A percentile compares a stretch with the other conserved stretches of the same genome.
These are phyloP conservation scores for Aplysina aerophoba DNA, from an alignment of 37 sponge, comb jelly and placozoan genomes.

Conservation along the genomic window DNA sequence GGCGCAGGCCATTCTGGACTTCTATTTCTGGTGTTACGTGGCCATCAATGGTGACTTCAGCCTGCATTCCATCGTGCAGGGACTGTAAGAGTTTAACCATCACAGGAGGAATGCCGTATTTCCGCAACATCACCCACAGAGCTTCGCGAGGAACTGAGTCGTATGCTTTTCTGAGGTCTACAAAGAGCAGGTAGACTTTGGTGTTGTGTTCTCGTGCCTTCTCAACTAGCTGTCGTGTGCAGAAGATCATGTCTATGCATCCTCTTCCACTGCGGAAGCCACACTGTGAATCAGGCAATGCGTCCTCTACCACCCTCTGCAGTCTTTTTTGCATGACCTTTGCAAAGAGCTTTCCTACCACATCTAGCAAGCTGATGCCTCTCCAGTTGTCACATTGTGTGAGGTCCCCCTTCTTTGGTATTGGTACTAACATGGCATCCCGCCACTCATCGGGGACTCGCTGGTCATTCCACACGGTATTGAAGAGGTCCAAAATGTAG, in stretches of 20 bases:
- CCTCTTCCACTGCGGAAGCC: slow-evolving; percentile 29
- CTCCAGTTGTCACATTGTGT: slow-evolving; percentile 50
- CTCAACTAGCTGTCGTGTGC: slow-evolving; percentile 25
- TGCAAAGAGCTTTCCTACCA: slow-evolving; percentile 46
- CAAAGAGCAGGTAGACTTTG: too few relatives aligned
- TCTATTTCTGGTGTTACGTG: slow-evolving; percentile 12
- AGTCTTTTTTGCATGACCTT: slow-evolving; percentile 37
- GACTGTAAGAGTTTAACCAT: slow-evolving; percentile 36
- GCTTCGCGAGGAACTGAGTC: slow-evolving; percentile 35
- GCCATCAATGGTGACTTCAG: slow-evolving; percentile 29
- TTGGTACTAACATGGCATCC: slow-evolving; percentile 43
- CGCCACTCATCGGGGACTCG: slow-evolving; percentile 40
- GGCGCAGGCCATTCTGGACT: slow-evolving; percentile 53
- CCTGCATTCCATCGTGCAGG: slow-evolving; percentile 63
- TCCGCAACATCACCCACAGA: slow-evolving; percentile 38
- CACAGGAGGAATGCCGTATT: slow-evolving; percentile 23
- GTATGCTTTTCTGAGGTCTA: slow-evolving; percentile 33
- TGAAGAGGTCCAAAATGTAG: slow-evolving; percentile 22
- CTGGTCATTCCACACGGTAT: slow-evolving; percentile 32
- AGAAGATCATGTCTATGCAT: slow-evolving; percentile 32
- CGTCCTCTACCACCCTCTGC: slow-evolving; percentile 33
- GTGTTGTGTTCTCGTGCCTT: too few relatives aligned
- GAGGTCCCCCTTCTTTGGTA: slow-evolving; percentile 44
- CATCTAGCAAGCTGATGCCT: slow-evolving; percentile 44
- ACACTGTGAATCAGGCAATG: slow-evolving; percentile 50